Evolutionary conservation across 2,888 invertebrate genomes (phyloP), one percentile per base, ranked within the genome.

Genomic region (Griposia aprilina): DNA sequence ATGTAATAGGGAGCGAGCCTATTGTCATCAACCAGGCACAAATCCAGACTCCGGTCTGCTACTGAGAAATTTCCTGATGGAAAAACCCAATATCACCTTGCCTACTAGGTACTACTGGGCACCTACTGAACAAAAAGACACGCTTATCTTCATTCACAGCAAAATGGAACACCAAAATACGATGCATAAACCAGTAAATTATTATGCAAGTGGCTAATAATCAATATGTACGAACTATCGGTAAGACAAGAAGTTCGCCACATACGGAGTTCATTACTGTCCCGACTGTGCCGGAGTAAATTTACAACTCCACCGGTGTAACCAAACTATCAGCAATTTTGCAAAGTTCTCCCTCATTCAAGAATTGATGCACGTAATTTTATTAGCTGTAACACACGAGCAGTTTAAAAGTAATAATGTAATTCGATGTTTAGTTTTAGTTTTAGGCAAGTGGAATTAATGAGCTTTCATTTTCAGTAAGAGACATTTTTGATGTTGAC

Each of bases 201-300:
- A 83, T 80, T 85, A 83, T 78, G 41, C 76, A 83, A 74, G 72
- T 59, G 45, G 68, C 77, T 80, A 78, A 80, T 80, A 87, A 87
- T 88, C 89, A 87, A 88, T 89, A 89, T 84, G 82, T 74, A 81
- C 69, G 45, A 88, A 87, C 83, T 86, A 85, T 83, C 78, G 83
- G 78, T 80, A 75, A 83, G 85, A 83, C 80, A 75, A 76, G 80
- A 89, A 87, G 83, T 87, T 85, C 78, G 36, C 76, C 79, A 83
- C 82, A 87, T 82, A 85, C 77, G 81, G 83, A 85, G 90, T 90
- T 90, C 89, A 91, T 91, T 90, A 91, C 88, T 88, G 85, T 87
- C 84, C 77, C 82, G 67, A 76, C 80, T 75, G 76, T 69, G 67
- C 41, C 65, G 76, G 80, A 80, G 84, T 84, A 85, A 88, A 88